These are phyloP conservation scores for Neuroscelio doddi DNA, from an alignment of 2,888 invertebrate species.

Conservation along the genomic window DNA sequence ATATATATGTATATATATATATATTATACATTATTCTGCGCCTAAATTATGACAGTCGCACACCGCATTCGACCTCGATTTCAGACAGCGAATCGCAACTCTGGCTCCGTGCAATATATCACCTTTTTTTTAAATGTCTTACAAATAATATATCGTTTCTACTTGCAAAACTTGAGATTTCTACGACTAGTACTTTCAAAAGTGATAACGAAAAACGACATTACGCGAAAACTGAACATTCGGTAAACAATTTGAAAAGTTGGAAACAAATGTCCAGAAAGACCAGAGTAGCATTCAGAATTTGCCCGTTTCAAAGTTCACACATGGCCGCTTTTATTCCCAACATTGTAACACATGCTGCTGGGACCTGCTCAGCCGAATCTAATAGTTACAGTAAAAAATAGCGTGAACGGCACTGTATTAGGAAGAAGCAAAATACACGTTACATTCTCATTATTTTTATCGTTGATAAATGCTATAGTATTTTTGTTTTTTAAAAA, in stretches of 20 bases:
- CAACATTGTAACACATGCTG: constrained; percentile 56
- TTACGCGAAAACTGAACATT: neutral
- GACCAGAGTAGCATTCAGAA: constrained; percentile 47
- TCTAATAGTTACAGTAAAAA: constrained; percentile 69
- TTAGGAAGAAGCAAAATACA: constrained; percentile 73
- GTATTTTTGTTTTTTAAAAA: constrained; percentile 54
- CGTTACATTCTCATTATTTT: constrained; percentile 68
- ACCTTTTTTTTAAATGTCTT: too few species aligned
- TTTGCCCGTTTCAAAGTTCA: constrained; percentile 34
- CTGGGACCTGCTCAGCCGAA: constrained; percentile 55
- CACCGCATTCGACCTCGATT: constrained; percentile 30
- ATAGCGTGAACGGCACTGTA: constrained; percentile 72
- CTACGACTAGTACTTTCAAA: constrained; percentile 12
- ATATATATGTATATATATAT: constrained; percentile 23
- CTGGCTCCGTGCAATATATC: too few species aligned
- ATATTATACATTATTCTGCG: constrained; percentile 28
- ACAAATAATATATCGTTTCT: too few species aligned
- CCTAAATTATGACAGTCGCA: constrained; percentile 34
- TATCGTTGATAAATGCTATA: constrained; percentile 70
- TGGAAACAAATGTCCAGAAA: neutral
- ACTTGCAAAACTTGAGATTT: too few species aligned
- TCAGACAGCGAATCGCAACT: constrained; percentile 24
- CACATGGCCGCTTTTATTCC: constrained; percentile 50
- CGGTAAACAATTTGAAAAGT: neutral
- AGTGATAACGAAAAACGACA: neutral